Evolutionary conservation across 2,888 invertebrate genomes (phyloP).

Genomic region (Clepsis dumicolana): DNA sequence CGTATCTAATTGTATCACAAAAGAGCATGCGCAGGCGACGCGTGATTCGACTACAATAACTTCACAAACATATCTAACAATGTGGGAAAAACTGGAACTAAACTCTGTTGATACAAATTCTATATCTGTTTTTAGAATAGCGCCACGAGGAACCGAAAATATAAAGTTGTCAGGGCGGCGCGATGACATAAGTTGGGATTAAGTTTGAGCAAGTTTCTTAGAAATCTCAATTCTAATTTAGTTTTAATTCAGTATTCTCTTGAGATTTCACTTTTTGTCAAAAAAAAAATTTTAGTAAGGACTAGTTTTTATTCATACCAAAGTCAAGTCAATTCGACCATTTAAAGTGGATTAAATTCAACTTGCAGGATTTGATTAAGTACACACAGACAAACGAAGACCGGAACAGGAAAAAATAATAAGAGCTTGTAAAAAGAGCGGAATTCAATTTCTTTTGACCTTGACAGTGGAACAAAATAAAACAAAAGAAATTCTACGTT

Average conservation of each 20-base stretch:
- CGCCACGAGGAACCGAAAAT: not conserved
- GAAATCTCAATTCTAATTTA: conserved; percentile 15
- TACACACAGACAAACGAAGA: too few relatives aligned
- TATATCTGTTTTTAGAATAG: not conserved
- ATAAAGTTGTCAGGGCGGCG: conserved; percentile 18
- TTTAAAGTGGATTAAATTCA: too few relatives aligned
- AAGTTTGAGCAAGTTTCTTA: conserved; percentile 20
- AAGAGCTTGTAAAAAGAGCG: too few relatives aligned
- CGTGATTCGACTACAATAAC: conserved; percentile 23
- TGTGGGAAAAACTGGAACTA: conserved; percentile 12
- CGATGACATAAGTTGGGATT: conserved; percentile 33
- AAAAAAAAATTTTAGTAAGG: too few relatives aligned
- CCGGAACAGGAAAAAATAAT: too few relatives aligned
- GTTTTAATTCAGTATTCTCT: conserved; percentile 8
- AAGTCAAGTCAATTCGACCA: too few relatives aligned
- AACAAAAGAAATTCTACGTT: too few relatives aligned
- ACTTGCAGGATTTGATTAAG: too few relatives aligned
- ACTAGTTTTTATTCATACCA: too few relatives aligned
- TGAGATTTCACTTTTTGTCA: not conserved
- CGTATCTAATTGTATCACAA: conserved; percentile 43
- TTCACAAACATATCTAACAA: conserved; percentile 2
- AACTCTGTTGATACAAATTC: not conserved
- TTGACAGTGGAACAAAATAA: too few relatives aligned
- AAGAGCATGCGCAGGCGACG: conserved; percentile 24
- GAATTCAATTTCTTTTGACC: too few relatives aligned